Evolutionary conservation across 2,797 vertebrate genomes (phyloP), one percentile per base, ranked within the genome.

Genomic region (Hemibagrus guttatus): DNA sequence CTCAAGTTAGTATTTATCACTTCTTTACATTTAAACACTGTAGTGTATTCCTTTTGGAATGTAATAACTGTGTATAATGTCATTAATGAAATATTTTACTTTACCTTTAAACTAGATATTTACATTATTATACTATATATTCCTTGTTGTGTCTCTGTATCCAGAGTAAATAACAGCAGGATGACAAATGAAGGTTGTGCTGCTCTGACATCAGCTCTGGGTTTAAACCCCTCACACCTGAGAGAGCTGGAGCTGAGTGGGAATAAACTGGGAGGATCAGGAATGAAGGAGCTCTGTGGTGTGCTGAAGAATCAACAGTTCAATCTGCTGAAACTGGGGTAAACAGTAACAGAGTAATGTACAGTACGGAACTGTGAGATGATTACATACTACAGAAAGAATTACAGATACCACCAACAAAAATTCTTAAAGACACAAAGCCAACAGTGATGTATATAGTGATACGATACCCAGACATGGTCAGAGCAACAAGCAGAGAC

Each of bases 171-270:
- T 52, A 52, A 74, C 1, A 13, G 46, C 26, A 0, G 13, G 42
- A 76, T 76, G 49, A 54, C 1, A 17, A 17, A 16, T 52, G 26
- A 76, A 54, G 49, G 74, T 9, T 76, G 49, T 54, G 49, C 49
- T 58, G 82, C n/a, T 84, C 49, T 84, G 66, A 3, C 0, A 26
- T 71, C 66, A 71, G 82, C 64, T 56, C 66, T 84, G 54, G 5
- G 46, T 52, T 42, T 9, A 83, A 83, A 84, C 66, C 66, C 66
- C 21, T 84, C 82, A 84, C 82, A 84, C n/a, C 46, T 84, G 28
- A 84, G n/a, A 56, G 49, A 72, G n/a, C 64, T 84, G 82, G 64
- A 83, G n/a, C 63, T 83, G 42, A 83, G 64, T 35, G 46, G 17
- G 63, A 83, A 83, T 23, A 6, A 28, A 35, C 46, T 58, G 19